phyloP scores from a whole-genome alignment of 2,113 vertebrate genomes.

The Colossoma macropomum region DNA sequence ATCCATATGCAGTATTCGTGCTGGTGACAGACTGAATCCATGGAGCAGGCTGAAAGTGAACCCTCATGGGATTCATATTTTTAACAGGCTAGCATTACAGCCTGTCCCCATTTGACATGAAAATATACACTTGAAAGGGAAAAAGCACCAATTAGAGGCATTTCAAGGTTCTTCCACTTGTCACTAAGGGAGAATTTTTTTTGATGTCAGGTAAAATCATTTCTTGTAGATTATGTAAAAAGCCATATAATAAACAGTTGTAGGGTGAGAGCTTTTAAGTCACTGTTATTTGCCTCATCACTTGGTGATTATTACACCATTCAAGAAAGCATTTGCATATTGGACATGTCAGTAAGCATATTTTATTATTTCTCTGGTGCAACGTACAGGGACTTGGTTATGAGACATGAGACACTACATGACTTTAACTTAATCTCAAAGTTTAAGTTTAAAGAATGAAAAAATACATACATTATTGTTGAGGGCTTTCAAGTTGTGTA shows the following conservation, averaged over 20 bases:
- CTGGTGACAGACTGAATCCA: not conserved
- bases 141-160: not conserved
- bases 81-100: not conserved
- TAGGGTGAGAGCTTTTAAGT: not conserved
- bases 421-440: too few relatives aligned
- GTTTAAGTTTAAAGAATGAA: too few relatives aligned
- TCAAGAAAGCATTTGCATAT: not conserved
- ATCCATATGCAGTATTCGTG: not conserved
- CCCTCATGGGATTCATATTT: not conserved
- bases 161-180: slow-evolving; percentile 4
- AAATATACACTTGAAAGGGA: not conserved
- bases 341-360: not conserved
- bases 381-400: too few relatives aligned
- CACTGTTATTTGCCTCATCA: not conserved
- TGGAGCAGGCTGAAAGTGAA: not conserved
- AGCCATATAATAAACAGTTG: not conserved
- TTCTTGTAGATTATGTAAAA: not conserved
- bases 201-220: not conserved
- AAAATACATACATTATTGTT: too few relatives aligned
- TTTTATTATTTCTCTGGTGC: not conserved
- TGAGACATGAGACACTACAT: too few relatives aligned
- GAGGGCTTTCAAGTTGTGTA: too few relatives aligned
- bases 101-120: not conserved
- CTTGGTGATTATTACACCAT: not conserved
- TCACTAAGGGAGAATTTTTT: not conserved